Evolutionary conservation across 2,113 vertebrate species (phyloP).

Genomic region (Loxodonta africana): DNA sequence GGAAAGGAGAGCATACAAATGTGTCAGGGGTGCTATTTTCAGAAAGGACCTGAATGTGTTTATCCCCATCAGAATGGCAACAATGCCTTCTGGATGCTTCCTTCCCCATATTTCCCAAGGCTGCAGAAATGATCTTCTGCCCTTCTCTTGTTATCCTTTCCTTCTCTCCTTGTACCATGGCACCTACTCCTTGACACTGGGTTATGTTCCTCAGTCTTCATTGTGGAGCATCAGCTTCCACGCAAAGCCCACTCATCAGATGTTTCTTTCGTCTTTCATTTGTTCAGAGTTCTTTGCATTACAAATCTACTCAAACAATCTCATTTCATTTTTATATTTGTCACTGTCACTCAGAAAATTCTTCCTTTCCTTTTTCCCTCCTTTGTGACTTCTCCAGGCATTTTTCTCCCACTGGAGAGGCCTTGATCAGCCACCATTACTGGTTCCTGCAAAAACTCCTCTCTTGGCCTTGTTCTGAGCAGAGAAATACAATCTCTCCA

Average conservation of each 20-base stretch:
- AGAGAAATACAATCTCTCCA: neutral
- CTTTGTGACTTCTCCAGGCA: neutral
- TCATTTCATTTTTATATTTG: neutral
- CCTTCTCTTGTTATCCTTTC: neutral
- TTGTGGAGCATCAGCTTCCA: neutral
- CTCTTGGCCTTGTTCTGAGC: neutral
- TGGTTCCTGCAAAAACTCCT: neutral
- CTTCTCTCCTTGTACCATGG: neutral
- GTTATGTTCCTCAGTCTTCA: neutral
- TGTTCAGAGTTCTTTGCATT: neutral
- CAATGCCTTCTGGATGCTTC: neutral
- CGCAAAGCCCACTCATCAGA: neutral
- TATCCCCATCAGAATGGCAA: neutral
- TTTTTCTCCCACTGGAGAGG: neutral
- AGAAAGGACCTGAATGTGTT: neutral
- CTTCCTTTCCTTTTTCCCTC: neutral
- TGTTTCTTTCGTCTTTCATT: neutral
- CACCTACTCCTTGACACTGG: rapidly evolving
- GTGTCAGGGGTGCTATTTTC: neutral
- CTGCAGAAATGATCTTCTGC: neutral
- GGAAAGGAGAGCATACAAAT: neutral
- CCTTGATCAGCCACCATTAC: neutral
- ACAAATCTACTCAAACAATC: neutral
- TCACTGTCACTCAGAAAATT: neutral
- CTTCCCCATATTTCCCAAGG: neutral